Evolutionary conservation across 2,113 vertebrate species (phyloP).

Genomic region (Sinocyclocheilus maitianheensis): DNA sequence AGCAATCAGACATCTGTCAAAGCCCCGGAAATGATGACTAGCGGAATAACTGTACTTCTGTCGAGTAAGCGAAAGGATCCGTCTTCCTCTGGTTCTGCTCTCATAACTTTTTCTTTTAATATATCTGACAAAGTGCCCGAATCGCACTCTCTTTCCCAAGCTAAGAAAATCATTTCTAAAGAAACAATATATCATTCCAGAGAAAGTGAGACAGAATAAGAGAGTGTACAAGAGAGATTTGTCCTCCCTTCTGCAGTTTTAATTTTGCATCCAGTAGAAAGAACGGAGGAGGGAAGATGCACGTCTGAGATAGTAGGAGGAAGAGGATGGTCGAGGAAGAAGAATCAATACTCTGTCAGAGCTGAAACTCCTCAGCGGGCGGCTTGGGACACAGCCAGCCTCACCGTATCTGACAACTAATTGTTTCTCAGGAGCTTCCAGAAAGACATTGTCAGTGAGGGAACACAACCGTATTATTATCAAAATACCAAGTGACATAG

Average conservation of each 20-base stretch:
- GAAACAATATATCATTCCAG: conserved; percentile 19
- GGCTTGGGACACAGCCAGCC: conserved; percentile 1
- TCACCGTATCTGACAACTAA: conserved; percentile 48
- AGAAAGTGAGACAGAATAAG: background rate
- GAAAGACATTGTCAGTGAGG: conserved; percentile 32
- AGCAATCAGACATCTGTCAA: conserved; percentile 16
- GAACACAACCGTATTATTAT: conserved; percentile 24
- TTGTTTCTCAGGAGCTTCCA: conserved; percentile 44
- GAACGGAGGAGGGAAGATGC: background rate
- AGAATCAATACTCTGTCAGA: conserved; percentile 44
- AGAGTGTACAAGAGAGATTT: background rate
- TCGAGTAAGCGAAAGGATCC: conserved; percentile 23
- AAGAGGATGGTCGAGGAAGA: conserved; percentile 27
- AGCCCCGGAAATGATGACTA: conserved; percentile 33
- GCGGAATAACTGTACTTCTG: conserved; percentile 17
- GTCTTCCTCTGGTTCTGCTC: conserved; percentile 13
- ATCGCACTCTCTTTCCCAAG: conserved; percentile 9
- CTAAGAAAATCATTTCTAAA: conserved; percentile 14
- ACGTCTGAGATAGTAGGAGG: conserved; percentile 18
- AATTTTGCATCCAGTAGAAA: conserved; percentile 18
- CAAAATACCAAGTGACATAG: conserved; percentile 48
- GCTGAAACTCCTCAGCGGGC: conserved; percentile 17
- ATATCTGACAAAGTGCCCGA: conserved; percentile 6
- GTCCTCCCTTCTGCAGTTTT: conserved; percentile 19
- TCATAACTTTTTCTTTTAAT: conserved; percentile 33